These are phyloP conservation scores for Archilochus colubris DNA, from an alignment of 2,113 vertebrate genomes.

Conservation along the genomic window DNA sequence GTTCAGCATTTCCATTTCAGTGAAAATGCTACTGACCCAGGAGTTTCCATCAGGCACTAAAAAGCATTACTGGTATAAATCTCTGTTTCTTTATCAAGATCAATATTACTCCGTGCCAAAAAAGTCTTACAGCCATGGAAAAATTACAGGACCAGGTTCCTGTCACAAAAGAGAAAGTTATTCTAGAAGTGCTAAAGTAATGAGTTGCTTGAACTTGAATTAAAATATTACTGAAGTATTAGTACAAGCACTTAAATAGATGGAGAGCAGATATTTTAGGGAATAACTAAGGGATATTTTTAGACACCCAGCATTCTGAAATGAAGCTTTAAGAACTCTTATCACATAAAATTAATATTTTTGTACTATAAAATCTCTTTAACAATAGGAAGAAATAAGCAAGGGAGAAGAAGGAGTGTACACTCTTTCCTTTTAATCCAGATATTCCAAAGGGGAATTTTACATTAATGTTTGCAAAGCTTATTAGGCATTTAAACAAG, in stretches of 20 bases:
- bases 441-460: background rate
- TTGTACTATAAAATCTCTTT: background rate
- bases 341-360: background rate
- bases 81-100: conserved; percentile 34
- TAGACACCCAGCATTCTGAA: background rate
- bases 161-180: background rate
- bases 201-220: background rate
- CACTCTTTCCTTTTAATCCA: background rate
- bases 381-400: background rate
- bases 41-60: conserved; percentile 35
- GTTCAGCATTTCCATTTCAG: conserved; percentile 45
- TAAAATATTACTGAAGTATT: background rate
- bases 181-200: background rate
- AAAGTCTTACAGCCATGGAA: background rate
- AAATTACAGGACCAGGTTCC: background rate
- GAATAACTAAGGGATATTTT: conserved; percentile 5
- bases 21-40: conserved; percentile 11
- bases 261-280: background rate
- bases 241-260: background rate
- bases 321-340: background rate
- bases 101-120: background rate
- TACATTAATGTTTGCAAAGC: background rate
- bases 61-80: conserved; percentile 15
- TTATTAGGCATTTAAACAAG: background rate
- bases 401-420: background rate